A percentile compares a stretch with the other conserved stretches of the same genome.
phyloP scores from a whole-genome alignment of 2,113 vertebrate species.

The Otolemur garnettii region DNA sequence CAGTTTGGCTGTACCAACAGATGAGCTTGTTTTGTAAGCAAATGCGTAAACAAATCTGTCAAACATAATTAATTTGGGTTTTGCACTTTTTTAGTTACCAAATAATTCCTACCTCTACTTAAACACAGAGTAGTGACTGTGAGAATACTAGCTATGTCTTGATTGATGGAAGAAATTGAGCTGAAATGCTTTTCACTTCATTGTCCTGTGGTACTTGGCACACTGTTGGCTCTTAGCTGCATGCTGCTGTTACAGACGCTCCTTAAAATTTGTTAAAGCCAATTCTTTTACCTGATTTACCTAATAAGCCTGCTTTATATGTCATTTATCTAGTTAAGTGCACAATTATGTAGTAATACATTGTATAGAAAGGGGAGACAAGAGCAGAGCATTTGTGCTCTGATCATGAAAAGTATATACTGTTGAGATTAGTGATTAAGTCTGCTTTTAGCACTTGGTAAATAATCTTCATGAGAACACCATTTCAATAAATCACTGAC shows the following conservation, averaged over 20 bases:
- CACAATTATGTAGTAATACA: background rate
- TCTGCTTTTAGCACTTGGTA: background rate
- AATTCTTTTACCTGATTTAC: background rate
- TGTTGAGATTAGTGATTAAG: background rate
- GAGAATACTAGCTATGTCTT: background rate
- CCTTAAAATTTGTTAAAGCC: background rate
- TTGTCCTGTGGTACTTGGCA: background rate
- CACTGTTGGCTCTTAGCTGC: background rate
- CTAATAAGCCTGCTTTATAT: background rate
- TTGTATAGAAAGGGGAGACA: background rate
- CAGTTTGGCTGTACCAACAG: conserved; percentile 57
- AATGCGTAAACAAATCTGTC: conserved; percentile 79
- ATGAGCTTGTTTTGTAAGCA: conserved; percentile 72
- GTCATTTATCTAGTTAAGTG: conserved; percentile 2
- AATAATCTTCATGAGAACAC: background rate
- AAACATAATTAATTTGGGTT: conserved; percentile 62
- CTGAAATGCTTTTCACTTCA: background rate
- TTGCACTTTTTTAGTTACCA: conserved; percentile 46
- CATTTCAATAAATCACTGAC: background rate
- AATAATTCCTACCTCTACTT: conserved; percentile 34
- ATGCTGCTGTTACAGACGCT: background rate
- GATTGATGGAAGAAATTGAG: background rate
- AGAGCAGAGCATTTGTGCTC: background rate
- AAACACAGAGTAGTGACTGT: background rate
- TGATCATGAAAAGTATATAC: background rate